Conservation (phyloP, 2,888 invertebrate species). For the Tridacna gigas region DNA sequence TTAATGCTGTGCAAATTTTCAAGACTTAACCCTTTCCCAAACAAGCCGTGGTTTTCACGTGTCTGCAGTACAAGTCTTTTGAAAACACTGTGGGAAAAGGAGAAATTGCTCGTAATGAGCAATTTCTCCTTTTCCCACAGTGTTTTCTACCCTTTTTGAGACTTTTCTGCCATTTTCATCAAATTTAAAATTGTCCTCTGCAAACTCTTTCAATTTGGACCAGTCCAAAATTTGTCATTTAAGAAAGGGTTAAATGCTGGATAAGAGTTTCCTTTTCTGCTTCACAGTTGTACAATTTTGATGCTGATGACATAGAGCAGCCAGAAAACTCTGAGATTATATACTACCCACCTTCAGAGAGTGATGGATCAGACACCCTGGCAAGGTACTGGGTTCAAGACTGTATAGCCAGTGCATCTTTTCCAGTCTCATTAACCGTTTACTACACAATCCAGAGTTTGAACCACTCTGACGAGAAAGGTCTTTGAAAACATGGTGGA, state of each 20-base stretch:
- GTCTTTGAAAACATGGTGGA: neutral
- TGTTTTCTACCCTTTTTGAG: too few species aligned
- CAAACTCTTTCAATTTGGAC: too few species aligned
- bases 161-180: too few species aligned
- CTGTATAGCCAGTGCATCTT: neutral
- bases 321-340: conserved; percentile 75
- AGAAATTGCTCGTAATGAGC: neutral
- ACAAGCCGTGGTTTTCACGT: too few species aligned
- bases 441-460: neutral
- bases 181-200: neutral
- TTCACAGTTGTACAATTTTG: conserved; percentile 65
- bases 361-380: conserved; percentile 71
- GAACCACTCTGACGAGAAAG: neutral
- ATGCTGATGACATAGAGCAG: conserved; percentile 69
- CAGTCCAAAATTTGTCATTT: too few species aligned
- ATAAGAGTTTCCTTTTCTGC: neutral
- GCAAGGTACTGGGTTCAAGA: conserved; percentile 61
- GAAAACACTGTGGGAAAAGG: too few species aligned
- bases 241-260: too few species aligned
- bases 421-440: neutral
- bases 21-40: too few species aligned
- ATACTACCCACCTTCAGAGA: conserved; percentile 76
- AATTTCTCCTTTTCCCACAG: conserved; percentile 4
- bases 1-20: too few species aligned
- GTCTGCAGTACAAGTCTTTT: too few species aligned